Conservation (phyloP, 2,888 invertebrate species). For the Chymomyza fuscimana region DNA sequence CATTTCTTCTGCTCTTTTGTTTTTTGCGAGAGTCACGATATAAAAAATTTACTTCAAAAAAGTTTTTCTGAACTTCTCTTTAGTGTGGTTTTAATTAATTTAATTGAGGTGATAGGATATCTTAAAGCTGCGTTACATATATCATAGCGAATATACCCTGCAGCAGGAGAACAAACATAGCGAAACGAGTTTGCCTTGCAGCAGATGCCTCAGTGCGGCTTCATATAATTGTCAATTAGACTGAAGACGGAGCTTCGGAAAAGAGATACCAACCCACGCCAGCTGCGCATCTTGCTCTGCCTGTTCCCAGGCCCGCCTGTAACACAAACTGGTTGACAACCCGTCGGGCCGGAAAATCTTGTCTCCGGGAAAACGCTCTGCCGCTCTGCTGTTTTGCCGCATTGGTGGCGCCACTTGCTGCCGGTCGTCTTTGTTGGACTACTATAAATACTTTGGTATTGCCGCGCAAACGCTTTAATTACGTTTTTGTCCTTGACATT, state of each 20-base stretch:
- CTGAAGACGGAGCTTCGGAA: slow-evolving; percentile 59
- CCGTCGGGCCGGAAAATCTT: slow-evolving; percentile 70
- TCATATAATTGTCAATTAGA: slow-evolving; percentile 66
- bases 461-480: slow-evolving; percentile 74
- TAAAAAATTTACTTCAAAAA: no score
- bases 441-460: slow-evolving; percentile 74
- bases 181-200: slow-evolving; percentile 50
- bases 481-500: slow-evolving; percentile 79
- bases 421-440: slow-evolving; percentile 56
- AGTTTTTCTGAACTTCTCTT: no score
- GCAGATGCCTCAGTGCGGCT: slow-evolving; percentile 23
- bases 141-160: neutral
- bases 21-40: no score
- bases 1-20: no score
- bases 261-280: slow-evolving; percentile 18
- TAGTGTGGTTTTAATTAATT: no score
- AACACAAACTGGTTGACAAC: slow-evolving; percentile 43
- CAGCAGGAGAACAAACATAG: neutral
- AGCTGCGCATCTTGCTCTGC: slow-evolving; percentile 4
- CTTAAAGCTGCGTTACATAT: neutral
- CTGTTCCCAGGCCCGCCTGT: slow-evolving; percentile 21
- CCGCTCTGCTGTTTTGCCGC: slow-evolving; percentile 12
- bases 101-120: no score
- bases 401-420: slow-evolving; percentile 12
- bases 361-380: slow-evolving; percentile 64